These are phyloP conservation scores for Drosophila demipolita DNA, from an alignment of 2,888 invertebrate species.

Conservation along the genomic window DNA sequence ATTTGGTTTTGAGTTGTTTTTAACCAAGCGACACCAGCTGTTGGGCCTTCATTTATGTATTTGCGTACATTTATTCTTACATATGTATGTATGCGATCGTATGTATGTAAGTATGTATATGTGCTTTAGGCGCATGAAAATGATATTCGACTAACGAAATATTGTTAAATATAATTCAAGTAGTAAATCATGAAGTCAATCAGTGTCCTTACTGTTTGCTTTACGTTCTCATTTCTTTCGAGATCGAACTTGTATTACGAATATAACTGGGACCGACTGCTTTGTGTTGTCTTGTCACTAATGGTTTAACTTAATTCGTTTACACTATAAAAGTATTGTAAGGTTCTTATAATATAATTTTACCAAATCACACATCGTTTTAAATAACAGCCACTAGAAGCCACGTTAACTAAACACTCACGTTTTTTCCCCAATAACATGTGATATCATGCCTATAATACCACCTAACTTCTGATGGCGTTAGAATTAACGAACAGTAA, in stretches of 20 bases:
- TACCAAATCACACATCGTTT: slow-evolving; percentile 11
- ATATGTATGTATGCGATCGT: not conserved
- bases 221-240: not conserved
- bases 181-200: not conserved
- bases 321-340: not conserved
- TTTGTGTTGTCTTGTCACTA: not conserved
- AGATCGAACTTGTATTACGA: not conserved
- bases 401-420: slow-evolving; percentile 43
- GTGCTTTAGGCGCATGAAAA: slow-evolving; percentile 1
- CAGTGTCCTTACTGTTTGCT: not conserved
- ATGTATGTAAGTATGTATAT: not conserved
- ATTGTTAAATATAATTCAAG: not conserved
- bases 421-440: slow-evolving; percentile 35
- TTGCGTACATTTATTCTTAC: not conserved
- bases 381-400: slow-evolving; percentile 13
- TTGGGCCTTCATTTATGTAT: slow-evolving; percentile 25
- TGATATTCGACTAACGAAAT: not conserved
- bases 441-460: slow-evolving; percentile 35
- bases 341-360: not conserved
- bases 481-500: slow-evolving; percentile 29
- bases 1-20: slow-evolving; percentile 51
- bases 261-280: not conserved
- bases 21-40: slow-evolving; percentile 73
- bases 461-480: slow-evolving; percentile 26
- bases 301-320: not conserved